Percentiles rank a stretch among this genome's conserved stretches.
Evolutionary conservation across 2,113 vertebrate species (phyloP).

Genomic region (Emydura subglobosa): DNA sequence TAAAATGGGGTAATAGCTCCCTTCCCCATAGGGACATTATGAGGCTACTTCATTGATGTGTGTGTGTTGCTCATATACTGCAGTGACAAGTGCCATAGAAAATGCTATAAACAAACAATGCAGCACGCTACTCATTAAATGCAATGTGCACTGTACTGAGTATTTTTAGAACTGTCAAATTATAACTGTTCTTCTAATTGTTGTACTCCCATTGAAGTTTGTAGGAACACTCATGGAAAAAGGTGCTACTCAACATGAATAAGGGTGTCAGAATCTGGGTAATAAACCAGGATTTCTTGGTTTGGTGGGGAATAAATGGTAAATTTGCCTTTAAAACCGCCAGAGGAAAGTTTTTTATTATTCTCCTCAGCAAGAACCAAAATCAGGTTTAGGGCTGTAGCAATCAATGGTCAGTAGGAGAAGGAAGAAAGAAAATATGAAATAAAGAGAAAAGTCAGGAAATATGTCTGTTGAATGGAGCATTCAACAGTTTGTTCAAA

Average conservation of each 20-base stretch:
- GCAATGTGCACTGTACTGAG: too few relatives aligned
- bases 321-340: constrained; percentile 16
- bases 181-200: too few relatives aligned
- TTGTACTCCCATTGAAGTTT: background rate
- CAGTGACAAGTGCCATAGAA: background rate
- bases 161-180: background rate
- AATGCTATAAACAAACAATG: background rate
- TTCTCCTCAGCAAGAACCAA: constrained; percentile 5
- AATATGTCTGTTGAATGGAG: background rate
- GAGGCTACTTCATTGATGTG: background rate
- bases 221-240: background rate
- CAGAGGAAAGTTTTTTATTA: background rate
- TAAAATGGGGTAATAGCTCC: background rate
- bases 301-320: constrained; percentile 11
- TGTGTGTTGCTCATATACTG: background rate
- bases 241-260: background rate
- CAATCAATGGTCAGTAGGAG: background rate
- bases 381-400: background rate
- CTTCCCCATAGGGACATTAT: background rate
- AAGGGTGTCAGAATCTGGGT: background rate
- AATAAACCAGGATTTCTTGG: background rate
- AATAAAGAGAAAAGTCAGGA: background rate
- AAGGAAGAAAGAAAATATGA: background rate
- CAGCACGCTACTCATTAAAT: background rate
- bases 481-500: background rate